phyloP scores from a whole-genome alignment of 2,113 vertebrate species.

The Dasyprocta punctata region DNA sequence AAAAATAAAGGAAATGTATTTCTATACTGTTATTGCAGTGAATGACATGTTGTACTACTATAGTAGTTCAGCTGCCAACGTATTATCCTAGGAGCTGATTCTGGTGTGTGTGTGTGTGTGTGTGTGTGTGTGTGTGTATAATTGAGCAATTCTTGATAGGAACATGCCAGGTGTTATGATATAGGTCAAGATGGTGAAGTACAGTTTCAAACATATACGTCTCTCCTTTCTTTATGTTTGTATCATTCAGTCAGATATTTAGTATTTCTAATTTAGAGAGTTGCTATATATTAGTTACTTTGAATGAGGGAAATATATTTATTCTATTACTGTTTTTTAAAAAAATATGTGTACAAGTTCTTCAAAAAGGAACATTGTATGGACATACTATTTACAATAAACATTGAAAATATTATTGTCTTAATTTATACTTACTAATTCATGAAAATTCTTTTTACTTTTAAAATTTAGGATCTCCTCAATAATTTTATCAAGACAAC shows the following conservation, averaged over 20 bases:
- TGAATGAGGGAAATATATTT: not conserved
- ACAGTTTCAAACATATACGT: not conserved
- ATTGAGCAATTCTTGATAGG: slow-evolving; percentile 34
- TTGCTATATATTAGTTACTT: slow-evolving; percentile 23
- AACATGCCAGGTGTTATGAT: not conserved
- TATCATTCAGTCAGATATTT: slow-evolving; percentile 22
- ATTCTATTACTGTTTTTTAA: not conserved
- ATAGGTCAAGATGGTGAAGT: not conserved
- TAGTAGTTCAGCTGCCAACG: not conserved
- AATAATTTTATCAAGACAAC: slow-evolving; percentile 73
- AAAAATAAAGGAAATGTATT: not conserved
- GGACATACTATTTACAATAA: not conserved
- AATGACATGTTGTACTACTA: not conserved
- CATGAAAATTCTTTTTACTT: slow-evolving; percentile 61
- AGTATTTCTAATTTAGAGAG: not conserved
- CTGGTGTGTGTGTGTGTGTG: not conserved
- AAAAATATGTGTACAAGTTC: not conserved
- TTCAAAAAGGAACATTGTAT: not conserved
- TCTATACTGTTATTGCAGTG: not conserved
- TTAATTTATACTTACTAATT: slow-evolving; percentile 41
- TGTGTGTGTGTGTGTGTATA: not conserved
- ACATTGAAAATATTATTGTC: not conserved
- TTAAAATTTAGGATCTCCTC: slow-evolving; percentile 73
- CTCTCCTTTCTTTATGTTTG: not conserved
- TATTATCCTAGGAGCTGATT: not conserved